phyloP scores from a whole-genome alignment of 2,888 invertebrate genomes.

The Smittia sp. region DNA sequence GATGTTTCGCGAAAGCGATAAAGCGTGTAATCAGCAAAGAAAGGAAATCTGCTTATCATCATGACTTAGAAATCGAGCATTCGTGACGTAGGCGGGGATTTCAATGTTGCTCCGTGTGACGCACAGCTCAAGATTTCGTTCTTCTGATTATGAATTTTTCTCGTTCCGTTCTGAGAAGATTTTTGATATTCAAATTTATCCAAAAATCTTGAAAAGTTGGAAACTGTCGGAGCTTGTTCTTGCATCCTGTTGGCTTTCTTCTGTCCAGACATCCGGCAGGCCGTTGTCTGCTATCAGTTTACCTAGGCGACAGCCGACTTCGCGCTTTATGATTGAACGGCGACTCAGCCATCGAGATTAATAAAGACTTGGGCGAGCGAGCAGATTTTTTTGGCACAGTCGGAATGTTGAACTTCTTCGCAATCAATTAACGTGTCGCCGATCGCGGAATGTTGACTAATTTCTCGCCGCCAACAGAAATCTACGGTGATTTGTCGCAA shows the following conservation, averaged over 20 bases:
- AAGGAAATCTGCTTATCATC: too few species aligned
- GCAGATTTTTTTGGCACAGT: background rate
- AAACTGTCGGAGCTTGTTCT: background rate
- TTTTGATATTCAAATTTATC: too few species aligned
- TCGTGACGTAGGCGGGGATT: too few species aligned
- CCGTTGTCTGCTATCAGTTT: background rate
- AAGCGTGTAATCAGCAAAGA: too few species aligned
- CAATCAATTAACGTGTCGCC: constrained; percentile 2
- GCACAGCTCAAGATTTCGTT: too few species aligned
- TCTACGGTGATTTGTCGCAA: background rate
- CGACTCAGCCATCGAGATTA: background rate
- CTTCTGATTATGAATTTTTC: too few species aligned
- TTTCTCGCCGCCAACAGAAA: background rate
- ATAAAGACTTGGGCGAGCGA: background rate
- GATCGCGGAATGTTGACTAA: background rate
- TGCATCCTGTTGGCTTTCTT: constrained; percentile 1
- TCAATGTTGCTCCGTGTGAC: too few species aligned
- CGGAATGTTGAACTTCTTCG: background rate
- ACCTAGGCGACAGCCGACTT: background rate
- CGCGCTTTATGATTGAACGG: constrained; percentile 17
- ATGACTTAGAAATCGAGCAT: too few species aligned
- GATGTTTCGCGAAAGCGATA: background rate
- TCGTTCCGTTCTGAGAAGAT: too few species aligned
- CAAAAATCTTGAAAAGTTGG: too few species aligned
- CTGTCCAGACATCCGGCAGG: background rate